Evolutionary conservation across 2,888 invertebrate species (phyloP), one percentile per base, ranked within the genome.

Genomic region (Epirrhoe alternata): DNA sequence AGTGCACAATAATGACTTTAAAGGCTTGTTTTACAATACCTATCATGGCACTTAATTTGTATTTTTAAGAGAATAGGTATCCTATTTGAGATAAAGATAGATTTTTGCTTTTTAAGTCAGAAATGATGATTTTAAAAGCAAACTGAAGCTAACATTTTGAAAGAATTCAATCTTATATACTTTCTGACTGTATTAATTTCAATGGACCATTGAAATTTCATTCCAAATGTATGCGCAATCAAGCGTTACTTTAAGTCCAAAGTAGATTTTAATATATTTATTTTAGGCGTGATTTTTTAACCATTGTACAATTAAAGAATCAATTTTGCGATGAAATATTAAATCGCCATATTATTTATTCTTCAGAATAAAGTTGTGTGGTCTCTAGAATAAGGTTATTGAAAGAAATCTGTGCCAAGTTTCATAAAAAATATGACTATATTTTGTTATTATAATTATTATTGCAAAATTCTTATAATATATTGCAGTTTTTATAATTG

Each of bases 371-470:
- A 24, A 24, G 24, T 24, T 24, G 24, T 24, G 3, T 42, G 12
- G 4, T 5, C 38, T 42, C 1, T 12, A 33, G 16, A 35, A 3
- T 56, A 56, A 14, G 35, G 24, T 12, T 24, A 35, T 64, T 64
- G 53, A 58, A 64, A 59, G 54, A 64, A 49, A 16, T 54, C 35
- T 58, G 66, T 61, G 66, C 61, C 57, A 61, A 61, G 52, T 10
- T 53, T 3, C 31, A 35, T 38, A 16, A 47, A 14, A 10, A 14
- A 45, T n/a, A 45, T n/a, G 1, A 14, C 4, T 45, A 14, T 35
- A 5, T 3, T 1, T 8, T 35, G 6, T 10, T 35, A 10, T 3
- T 8, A 45, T 4, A 45, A 14, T 45, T n/a, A 45, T 45, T n/a
- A 45, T 5, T 14, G n/a, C 45, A 14, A 8, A 42, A n/a, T 42